Conservation (phyloP, 2,113 vertebrate genomes). For the Rhinoptilus africanus region DNA sequence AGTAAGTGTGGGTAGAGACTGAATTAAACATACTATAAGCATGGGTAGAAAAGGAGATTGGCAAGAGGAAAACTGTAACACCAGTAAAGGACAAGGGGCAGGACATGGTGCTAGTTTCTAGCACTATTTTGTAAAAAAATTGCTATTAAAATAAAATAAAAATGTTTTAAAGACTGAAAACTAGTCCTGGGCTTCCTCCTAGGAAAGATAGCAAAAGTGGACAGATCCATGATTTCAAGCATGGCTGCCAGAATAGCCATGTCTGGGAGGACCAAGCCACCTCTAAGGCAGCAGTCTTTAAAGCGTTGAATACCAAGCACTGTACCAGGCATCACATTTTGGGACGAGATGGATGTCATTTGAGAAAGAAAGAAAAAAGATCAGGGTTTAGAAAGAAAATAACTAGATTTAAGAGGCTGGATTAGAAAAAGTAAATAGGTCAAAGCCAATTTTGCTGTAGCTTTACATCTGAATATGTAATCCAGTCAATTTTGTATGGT, state of each 20-base stretch:
- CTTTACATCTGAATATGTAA: constrained; percentile 3
- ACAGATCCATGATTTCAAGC: background rate
- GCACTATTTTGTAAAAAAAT: background rate
- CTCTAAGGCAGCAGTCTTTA: background rate
- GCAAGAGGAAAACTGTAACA: background rate
- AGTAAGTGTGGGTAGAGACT: background rate
- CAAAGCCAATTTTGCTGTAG: constrained; percentile 3
- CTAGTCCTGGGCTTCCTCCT: background rate
- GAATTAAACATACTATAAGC: background rate
- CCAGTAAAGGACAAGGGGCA: background rate
- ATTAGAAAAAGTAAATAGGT: constrained; percentile 19
- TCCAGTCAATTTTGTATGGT: background rate
- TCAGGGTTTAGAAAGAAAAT: background rate
- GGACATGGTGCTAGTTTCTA: background rate
- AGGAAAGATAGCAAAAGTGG: background rate
- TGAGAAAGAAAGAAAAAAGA: background rate
- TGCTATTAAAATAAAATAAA: background rate
- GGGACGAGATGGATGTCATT: background rate
- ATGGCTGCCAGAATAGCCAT: background rate
- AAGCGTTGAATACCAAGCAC: background rate
- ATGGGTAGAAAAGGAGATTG: background rate
- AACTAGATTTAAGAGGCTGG: background rate
- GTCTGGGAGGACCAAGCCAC: background rate
- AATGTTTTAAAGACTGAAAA: background rate
- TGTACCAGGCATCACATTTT: background rate